Base-by-base conservation (phyloP, 2,113 vertebrate genomes). In the Gulo gulo region DNA sequence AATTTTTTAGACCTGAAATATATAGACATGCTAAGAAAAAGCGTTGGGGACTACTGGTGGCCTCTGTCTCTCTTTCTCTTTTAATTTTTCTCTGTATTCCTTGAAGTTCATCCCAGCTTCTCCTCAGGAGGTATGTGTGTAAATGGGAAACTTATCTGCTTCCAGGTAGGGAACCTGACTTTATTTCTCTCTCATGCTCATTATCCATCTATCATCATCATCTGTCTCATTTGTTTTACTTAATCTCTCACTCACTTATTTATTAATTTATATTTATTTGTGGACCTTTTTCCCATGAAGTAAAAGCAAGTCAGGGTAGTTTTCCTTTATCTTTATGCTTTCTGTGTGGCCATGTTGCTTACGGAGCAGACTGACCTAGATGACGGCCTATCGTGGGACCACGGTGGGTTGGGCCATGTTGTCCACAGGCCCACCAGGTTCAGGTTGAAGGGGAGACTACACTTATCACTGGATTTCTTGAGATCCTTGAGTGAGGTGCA, bases 251-350 rank as follows among this genome's bases (percentile, higher is more conserved):
- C 69, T 57, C 24, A 39, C 34, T 69, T 50, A 24, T n/a, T 61
- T 52, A 36, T 80, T 84, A 55, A 34, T 36, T 92, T 57, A 21
- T 74, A 47, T 94, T 88, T n/a, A 26, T 57, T 16, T 84, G 55
- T 39, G 29, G 16, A 80, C n/a, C 23, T 86, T 86, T 34, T 1
- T 10, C 36, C 36, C 24, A 3, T 61, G n/a, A 59, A 42, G 12
- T 93, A 31, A 91, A 71, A 57, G 47, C 45, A 24, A 36, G 4
- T 67, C 16, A 36, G 47, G 39, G 61, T 34, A 23, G 11, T 81
- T 61, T 79, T 42, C 18, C 7, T 69, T 15, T 82, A 90, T 21
- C 50, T 15, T 63, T 11, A 0, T 69, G 42, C 20, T 31, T n/a
- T 90, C 39, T 39, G 12, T 36, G 84, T 57, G 63, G 16, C 11